Percentiles rank a stretch among this genome's conserved stretches.
Conservation (phyloP, 2,113 vertebrate species). For the Crotalus viridis region DNA sequence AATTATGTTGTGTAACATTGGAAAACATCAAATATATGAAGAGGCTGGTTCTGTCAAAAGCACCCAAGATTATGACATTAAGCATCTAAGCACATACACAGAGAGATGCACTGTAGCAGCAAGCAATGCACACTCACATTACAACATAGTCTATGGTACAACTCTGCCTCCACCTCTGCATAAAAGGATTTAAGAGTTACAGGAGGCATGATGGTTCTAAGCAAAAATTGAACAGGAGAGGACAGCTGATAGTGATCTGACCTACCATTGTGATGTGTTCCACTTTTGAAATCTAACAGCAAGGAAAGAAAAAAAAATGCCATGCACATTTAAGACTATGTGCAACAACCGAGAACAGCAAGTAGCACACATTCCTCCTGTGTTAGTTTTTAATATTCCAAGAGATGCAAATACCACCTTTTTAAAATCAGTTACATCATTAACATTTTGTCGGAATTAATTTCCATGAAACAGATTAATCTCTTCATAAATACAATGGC, state of each 20-base stretch:
- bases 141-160: background rate
- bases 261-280: background rate
- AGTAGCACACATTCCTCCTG: background rate
- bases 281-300: background rate
- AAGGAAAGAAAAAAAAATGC: background rate
- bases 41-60: background rate
- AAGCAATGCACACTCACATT: background rate
- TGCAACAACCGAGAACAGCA: background rate
- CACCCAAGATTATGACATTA: background rate
- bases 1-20: background rate
- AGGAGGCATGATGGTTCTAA: background rate
- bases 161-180: background rate
- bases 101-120: background rate
- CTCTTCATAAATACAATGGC: constrained; percentile 1
- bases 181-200: background rate
- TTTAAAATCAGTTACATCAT: background rate
- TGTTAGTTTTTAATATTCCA: constrained; percentile 21
- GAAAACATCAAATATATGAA: background rate
- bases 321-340: background rate
- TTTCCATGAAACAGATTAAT: background rate
- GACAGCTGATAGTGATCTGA: background rate
- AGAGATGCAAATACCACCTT: background rate
- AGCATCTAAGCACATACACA: background rate
- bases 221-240: background rate
- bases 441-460: background rate